phyloP scores from a whole-genome alignment of 1,140 invertebrate species.

The Nebria ingens region DNA sequence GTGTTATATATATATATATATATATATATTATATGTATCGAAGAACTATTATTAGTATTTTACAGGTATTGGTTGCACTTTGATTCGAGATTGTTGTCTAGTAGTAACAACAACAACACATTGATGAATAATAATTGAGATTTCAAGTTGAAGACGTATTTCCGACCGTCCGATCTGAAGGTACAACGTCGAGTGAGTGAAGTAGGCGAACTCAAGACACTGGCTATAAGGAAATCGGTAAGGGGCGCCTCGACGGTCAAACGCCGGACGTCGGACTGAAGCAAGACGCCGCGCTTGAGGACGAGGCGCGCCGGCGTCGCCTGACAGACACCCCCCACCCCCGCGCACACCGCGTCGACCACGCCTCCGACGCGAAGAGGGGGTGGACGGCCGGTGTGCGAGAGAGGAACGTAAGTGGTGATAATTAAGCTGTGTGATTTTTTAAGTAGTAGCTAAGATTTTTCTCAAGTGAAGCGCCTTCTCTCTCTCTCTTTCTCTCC shows the following conservation, averaged over 20 bases:
- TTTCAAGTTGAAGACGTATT: too few relatives aligned
- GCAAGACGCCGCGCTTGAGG: constrained; percentile 31
- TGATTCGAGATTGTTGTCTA: too few relatives aligned
- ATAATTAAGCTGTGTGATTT: constrained; percentile 32
- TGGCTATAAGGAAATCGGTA: constrained; percentile 2
- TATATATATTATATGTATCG: too few relatives aligned
- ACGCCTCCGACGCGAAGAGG: constrained; percentile 25
- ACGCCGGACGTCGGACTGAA: constrained; percentile 33
- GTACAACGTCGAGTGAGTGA: not conserved
- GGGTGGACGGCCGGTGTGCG: constrained; percentile 16
- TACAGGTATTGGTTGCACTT: not conserved
- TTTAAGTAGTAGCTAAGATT: constrained; percentile 35
- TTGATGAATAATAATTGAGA: too few relatives aligned
- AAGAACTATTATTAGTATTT: not conserved
- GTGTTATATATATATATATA: too few relatives aligned
- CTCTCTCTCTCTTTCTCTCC: not conserved
- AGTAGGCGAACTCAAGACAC: not conserved
- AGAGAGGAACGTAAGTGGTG: constrained; percentile 19
- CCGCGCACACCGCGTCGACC: constrained; percentile 13
- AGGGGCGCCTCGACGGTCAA: constrained; percentile 22
- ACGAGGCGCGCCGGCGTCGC: constrained; percentile 27
- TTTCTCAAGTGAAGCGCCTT: constrained; percentile 20
- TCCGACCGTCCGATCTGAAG: not conserved
- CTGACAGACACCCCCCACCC: constrained; percentile 20
- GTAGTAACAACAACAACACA: too few relatives aligned